These are phyloP conservation scores for Heliconius hewitsoni DNA, from an alignment of 1,140 invertebrate species.

Conservation along the genomic window DNA sequence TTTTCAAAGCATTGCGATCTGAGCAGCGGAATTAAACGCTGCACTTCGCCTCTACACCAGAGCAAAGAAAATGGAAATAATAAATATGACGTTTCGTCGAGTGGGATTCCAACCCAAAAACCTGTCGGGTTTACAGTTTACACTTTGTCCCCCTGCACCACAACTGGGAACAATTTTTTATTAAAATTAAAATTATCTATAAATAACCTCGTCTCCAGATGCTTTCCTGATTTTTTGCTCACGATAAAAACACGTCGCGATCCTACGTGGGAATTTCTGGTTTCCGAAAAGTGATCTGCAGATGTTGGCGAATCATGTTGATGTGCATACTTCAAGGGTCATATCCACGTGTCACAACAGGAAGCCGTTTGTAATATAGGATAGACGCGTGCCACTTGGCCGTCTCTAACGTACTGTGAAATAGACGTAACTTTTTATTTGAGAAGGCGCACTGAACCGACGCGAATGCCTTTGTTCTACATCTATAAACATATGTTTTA, in stretches of 20 bases:
- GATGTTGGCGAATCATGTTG: constrained; percentile 64
- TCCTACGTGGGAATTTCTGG: constrained; percentile 69
- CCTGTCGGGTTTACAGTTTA: no score
- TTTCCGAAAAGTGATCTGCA: constrained; percentile 52
- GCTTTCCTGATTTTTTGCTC: constrained; percentile 70
- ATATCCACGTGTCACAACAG: constrained; percentile 70
- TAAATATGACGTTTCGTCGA: no score
- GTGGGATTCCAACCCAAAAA: no score
- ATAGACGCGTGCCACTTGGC: constrained; percentile 72
- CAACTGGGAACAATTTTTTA: constrained; percentile 43
- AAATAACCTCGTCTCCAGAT: constrained; percentile 70
- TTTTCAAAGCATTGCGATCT: no score
- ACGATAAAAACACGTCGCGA: constrained; percentile 63
- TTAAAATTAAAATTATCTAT: constrained; percentile 57
- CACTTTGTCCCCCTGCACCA: no score
- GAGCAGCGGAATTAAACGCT: no score
- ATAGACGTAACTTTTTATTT: constrained; percentile 67
- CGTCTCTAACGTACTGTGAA: constrained; percentile 69
- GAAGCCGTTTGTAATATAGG: constrained; percentile 64
- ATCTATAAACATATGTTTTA: constrained; percentile 16
- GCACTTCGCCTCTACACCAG: no score
- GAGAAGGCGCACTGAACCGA: constrained; percentile 36
- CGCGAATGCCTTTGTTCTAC: constrained; percentile 23
- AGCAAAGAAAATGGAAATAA: no score
- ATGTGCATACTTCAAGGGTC: constrained; percentile 40